Evolutionary conservation across 2,888 invertebrate species (phyloP).

Genomic region (Rhagonycha lutea): DNA sequence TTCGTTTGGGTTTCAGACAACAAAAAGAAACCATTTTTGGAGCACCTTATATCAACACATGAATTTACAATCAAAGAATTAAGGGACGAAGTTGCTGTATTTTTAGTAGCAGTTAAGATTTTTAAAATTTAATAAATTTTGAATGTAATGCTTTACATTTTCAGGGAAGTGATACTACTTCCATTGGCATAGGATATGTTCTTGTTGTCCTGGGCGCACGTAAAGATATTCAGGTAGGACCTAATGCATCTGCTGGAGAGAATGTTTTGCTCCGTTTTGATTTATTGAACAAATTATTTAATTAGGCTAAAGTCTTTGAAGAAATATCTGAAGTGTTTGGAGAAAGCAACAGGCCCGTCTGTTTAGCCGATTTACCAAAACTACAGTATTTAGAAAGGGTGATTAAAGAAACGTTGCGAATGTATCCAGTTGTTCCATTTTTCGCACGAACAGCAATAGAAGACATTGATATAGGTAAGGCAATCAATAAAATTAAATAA

Average conservation of each 20-base stretch:
- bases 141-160: background rate
- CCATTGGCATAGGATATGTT: background rate
- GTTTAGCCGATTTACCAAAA: background rate
- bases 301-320: background rate
- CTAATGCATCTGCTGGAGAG: background rate
- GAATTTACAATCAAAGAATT: background rate
- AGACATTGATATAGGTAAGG: background rate
- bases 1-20: background rate
- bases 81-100: background rate
- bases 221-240: background rate
- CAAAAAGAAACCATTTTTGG: background rate
- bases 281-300: background rate
- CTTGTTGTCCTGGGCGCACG: background rate
- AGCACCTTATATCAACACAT: background rate
- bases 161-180: background rate
- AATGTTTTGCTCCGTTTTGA: background rate
- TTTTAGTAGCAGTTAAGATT: background rate
- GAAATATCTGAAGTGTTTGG: conserved; percentile 1
- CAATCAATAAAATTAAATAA: background rate
- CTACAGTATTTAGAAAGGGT: conserved; percentile 5
- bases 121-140: background rate
- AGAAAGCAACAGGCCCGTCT: background rate
- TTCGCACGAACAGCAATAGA: background rate
- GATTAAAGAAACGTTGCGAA: conserved; percentile 3
- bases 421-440: background rate